A percentile compares a stretch with the other conserved stretches of the same genome.
Evolutionary conservation across 2,888 invertebrate species (phyloP).

Genomic region (Melanostoma mellinum): DNA sequence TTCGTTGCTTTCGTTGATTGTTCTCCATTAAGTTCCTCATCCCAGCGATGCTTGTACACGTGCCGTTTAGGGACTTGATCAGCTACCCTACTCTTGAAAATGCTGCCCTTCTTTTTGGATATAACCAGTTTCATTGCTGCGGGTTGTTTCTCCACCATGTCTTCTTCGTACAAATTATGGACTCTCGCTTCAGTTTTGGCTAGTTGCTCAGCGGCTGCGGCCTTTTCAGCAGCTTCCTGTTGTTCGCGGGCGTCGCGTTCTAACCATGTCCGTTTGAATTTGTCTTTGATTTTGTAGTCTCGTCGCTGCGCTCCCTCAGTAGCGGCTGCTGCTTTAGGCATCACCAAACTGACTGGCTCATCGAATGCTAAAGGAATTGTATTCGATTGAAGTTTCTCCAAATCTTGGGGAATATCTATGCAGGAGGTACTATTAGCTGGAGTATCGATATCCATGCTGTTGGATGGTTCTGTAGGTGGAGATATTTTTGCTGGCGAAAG

Average conservation of each 20-base stretch:
- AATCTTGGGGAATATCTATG: constrained; percentile 49
- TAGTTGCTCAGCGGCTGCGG: constrained; percentile 52
- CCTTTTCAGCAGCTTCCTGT: constrained; percentile 73
- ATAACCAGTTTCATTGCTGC: constrained; percentile 86
- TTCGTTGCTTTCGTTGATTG: constrained; percentile 74
- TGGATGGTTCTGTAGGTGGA: constrained; percentile 21
- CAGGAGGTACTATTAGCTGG: constrained; percentile 54
- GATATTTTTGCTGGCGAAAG: constrained; percentile 52
- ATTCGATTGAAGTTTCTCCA: constrained; percentile 37
- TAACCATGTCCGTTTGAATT: constrained; percentile 80
- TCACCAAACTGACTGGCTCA: constrained; percentile 67
- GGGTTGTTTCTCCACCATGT: constrained; percentile 81
- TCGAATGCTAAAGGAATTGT: constrained; percentile 74
- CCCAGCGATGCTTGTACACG: constrained; percentile 95
- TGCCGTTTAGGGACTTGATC: constrained; percentile 87
- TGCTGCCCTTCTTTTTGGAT: constrained; percentile 93
- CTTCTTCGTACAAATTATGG: constrained; percentile 81
- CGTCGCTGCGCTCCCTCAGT: constrained; percentile 76
- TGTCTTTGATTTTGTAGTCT: constrained; percentile 81
- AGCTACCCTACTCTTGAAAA: constrained; percentile 91
- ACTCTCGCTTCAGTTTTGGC: constrained; percentile 73
- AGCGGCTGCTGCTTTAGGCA: constrained; percentile 39
- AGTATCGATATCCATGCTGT: constrained; percentile 44
- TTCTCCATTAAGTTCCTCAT: constrained; percentile 85
- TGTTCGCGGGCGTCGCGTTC: constrained; percentile 73